Evolutionary conservation across 1,140 invertebrate species (phyloP).

Genomic region (Trypoxylus dichotomus): DNA sequence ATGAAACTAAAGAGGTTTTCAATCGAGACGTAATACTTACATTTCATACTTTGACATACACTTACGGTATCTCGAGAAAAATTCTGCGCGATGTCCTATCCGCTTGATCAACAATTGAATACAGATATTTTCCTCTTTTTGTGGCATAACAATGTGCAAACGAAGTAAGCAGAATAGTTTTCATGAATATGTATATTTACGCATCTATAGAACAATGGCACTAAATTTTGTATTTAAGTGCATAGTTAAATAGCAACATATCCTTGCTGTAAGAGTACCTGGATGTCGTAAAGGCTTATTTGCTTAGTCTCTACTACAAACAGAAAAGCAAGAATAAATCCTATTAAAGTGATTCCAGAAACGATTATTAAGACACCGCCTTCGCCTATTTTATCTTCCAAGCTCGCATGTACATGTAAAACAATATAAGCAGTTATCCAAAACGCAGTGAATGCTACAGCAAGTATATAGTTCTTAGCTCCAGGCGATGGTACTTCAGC

Average conservation of each 20-base stretch:
- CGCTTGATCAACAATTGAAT: too few relatives aligned
- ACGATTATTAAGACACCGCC: background rate
- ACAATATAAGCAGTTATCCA: background rate
- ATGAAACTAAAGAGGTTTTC: too few relatives aligned
- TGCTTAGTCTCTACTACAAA: background rate
- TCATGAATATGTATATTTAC: background rate
- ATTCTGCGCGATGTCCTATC: too few relatives aligned
- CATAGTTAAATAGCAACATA: too few relatives aligned
- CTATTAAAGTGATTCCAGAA: background rate
- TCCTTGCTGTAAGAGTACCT: background rate
- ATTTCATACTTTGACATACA: too few relatives aligned
- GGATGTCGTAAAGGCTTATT: background rate
- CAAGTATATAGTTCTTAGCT: slow-evolving; percentile 50
- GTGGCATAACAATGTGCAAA: too few relatives aligned
- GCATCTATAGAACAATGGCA: background rate
- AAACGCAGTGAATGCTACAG: background rate
- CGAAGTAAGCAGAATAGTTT: background rate
- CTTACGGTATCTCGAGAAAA: too few relatives aligned
- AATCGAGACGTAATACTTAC: too few relatives aligned
- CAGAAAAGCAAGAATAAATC: background rate
- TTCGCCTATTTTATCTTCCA: background rate
- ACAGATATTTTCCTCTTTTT: too few relatives aligned
- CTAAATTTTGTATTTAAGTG: background rate
- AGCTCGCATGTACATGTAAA: background rate
- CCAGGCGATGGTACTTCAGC: slow-evolving; percentile 67